Percentiles rank a stretch among this genome's conserved stretches.
phyloP scores from a whole-genome alignment of 2,888 invertebrate species.

The Drosophila gaucha region DNA sequence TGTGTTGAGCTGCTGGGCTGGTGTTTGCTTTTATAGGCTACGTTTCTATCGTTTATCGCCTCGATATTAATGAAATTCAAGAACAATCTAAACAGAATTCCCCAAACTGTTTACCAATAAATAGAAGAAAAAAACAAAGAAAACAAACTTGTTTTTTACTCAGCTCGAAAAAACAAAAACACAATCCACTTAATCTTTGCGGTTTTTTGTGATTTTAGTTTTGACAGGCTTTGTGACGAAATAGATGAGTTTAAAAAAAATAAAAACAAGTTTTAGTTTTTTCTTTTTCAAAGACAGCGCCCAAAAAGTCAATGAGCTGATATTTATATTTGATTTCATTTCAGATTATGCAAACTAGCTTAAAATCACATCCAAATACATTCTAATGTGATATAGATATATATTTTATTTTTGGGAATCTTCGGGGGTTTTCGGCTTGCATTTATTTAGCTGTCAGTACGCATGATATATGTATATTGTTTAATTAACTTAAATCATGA shows the following conservation, averaged over 20 bases:
- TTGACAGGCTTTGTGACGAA: conserved; percentile 27
- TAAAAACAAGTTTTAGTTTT: conserved; percentile 36
- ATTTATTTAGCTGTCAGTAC: neutral
- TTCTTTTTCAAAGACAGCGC: neutral
- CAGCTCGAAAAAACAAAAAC: conserved; percentile 20
- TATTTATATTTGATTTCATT: conserved; percentile 22
- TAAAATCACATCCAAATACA: conserved; percentile 7
- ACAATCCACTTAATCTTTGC: conserved; percentile 25
- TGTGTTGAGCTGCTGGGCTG: conserved; percentile 28
- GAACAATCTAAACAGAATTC: conserved; percentile 61
- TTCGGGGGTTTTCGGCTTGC: conserved; percentile 15
- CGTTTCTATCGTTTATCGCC: conserved; percentile 50
- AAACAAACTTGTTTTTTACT: conserved; percentile 39
- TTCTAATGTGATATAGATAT: conserved; percentile 5
- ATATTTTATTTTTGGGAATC: neutral
- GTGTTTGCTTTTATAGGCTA: conserved; percentile 53
- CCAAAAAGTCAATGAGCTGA: conserved; percentile 27
- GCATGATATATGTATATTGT: conserved; percentile 3
- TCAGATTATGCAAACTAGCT: conserved; percentile 32
- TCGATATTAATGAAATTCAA: conserved; percentile 70
- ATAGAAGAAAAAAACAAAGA: conserved; percentile 6
- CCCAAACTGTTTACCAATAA: conserved; percentile 49
- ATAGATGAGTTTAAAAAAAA: conserved; percentile 13
- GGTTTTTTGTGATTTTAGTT: conserved; percentile 17
- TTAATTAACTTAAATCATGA: conserved; percentile 9